Percentiles rank a stretch among this genome's conserved stretches.
Evolutionary conservation across 2,797 vertebrate genomes (phyloP).

Genomic region (Spinibarbus caldwelli): DNA sequence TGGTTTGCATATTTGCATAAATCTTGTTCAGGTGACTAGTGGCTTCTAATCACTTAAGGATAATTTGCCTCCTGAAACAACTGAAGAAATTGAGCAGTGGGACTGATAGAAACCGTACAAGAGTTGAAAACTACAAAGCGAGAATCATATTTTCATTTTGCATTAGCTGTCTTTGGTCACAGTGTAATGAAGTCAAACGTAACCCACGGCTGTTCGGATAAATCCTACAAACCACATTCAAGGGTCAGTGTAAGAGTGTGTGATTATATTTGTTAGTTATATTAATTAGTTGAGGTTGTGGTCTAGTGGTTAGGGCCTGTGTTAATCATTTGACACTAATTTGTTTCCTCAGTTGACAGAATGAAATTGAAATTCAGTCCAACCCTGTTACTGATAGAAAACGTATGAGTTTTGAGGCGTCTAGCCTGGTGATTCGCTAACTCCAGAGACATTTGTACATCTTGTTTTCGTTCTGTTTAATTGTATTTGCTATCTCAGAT

Average conservation of each 20-base stretch:
- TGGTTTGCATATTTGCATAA: slow-evolving; percentile 1
- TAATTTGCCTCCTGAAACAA: slow-evolving; percentile 11
- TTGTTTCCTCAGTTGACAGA: neutral
- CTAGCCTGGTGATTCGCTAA: neutral
- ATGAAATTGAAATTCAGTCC: neutral
- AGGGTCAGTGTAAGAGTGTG: neutral
- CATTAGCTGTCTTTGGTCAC: neutral
- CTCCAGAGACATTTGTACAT: neutral
- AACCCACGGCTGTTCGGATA: too few relatives aligned
- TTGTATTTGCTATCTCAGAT: slow-evolving; percentile 1
- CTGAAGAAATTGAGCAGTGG: neutral
- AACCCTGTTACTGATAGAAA: neutral
- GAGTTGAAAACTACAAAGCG: neutral
- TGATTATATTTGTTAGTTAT: neutral
- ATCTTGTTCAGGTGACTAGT: neutral
- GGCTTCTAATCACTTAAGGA: slow-evolving; percentile 3
- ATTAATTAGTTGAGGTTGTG: neutral
- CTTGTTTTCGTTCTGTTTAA: slow-evolving; percentile 1
- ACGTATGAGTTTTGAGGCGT: neutral
- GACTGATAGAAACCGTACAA: neutral
- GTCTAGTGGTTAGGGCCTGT: neutral
- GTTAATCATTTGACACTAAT: neutral
- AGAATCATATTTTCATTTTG: neutral
- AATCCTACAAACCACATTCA: neutral
- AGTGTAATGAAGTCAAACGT: neutral